A percentile compares a stretch with the other conserved stretches of the same genome.
Evolutionary conservation across 2,888 invertebrate species (phyloP).

Genomic region (Noctua pronuba): DNA sequence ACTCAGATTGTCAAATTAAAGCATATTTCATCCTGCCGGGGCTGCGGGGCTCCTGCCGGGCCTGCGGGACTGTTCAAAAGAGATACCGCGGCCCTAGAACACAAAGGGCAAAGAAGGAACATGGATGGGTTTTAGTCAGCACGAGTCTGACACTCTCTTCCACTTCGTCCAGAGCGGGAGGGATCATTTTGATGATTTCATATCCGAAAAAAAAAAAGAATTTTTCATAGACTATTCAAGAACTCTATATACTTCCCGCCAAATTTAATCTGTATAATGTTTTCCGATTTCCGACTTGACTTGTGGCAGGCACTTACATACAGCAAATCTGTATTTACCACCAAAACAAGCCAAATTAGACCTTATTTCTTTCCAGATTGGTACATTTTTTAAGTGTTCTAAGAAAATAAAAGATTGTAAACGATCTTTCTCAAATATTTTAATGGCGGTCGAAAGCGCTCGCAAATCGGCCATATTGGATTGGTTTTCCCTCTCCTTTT

Average conservation of each 20-base stretch:
- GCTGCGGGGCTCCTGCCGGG: no score
- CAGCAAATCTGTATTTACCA: constrained; percentile 59
- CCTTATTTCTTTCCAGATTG: constrained; percentile 44
- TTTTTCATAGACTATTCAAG: constrained; percentile 30
- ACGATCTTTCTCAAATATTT: constrained; percentile 77
- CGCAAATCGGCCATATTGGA: constrained; percentile 82
- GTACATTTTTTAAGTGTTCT: constrained; percentile 10
- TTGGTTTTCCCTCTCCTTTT: constrained; percentile 76
- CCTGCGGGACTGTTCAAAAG: no score
- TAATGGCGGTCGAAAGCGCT: constrained; percentile 82
- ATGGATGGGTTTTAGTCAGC: no score
- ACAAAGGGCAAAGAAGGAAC: no score
- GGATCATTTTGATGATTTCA: no score
- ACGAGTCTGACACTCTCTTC: no score
- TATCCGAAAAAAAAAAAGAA: no score
- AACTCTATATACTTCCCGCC: constrained; percentile 71
- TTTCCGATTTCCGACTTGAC: constrained; percentile 85
- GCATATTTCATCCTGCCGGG: no score
- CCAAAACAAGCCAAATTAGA: constrained; percentile 53
- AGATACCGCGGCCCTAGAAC: no score
- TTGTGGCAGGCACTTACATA: constrained; percentile 78
- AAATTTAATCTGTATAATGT: constrained; percentile 86
- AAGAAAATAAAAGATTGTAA: constrained; percentile 66
- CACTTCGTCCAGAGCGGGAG: no score
- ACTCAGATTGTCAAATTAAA: no score